Conservation (phyloP, 1,140 invertebrate genomes). For the Ylistrum balloti region DNA sequence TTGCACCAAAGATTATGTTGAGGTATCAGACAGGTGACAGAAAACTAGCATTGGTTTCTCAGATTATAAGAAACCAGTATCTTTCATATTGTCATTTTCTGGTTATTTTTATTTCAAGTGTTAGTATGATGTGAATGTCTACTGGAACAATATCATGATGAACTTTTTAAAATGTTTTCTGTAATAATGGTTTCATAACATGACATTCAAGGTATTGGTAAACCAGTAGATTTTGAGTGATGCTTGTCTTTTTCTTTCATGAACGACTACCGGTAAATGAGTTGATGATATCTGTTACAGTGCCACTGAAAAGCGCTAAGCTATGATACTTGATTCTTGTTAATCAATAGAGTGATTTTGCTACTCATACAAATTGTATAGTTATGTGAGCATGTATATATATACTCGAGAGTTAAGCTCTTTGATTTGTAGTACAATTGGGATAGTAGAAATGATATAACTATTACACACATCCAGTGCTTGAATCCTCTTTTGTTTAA, state of each 20-base stretch:
- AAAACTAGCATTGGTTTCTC: no score
- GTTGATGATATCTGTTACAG: background rate
- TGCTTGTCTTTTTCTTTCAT: background rate
- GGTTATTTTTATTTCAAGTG: background rate
- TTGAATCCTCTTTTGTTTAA: background rate
- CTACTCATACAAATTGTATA: background rate
- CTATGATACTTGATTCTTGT: background rate
- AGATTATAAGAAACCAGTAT: no score
- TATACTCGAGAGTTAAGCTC: background rate
- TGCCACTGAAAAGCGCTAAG: no score
- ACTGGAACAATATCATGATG: background rate
- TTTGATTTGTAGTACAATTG: background rate
- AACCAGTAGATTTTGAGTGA: background rate
- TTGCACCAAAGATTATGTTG: no score
- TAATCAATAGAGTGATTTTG: constrained; percentile 23
- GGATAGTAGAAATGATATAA: background rate
- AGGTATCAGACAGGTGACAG: no score
- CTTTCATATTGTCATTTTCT: no score
- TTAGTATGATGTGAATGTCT: background rate
- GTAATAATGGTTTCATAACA: background rate
- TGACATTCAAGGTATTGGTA: background rate
- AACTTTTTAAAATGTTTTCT: background rate
- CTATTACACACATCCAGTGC: background rate
- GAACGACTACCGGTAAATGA: background rate
- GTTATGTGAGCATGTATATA: background rate